Conservation (phyloP, 2,888 invertebrate genomes). For the Napeogenes sylphis region DNA sequence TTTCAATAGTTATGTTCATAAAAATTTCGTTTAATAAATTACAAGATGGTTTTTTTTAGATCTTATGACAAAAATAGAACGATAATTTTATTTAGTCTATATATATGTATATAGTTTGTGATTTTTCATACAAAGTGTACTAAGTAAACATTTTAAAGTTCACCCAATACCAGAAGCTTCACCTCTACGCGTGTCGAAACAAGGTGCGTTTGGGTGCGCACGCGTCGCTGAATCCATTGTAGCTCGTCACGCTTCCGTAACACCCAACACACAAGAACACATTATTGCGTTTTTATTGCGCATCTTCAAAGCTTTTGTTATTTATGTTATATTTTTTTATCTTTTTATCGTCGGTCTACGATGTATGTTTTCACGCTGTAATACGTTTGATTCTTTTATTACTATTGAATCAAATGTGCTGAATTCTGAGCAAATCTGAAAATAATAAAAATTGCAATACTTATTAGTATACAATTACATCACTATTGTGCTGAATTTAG, state of each 20-base stretch:
- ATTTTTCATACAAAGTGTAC: too few species aligned
- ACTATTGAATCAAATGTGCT: slow-evolving; percentile 25
- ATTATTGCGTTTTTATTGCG: slow-evolving; percentile 74
- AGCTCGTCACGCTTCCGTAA: slow-evolving; percentile 60
- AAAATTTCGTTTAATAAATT: too few species aligned
- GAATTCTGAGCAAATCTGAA: slow-evolving; percentile 15
- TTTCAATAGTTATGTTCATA: too few species aligned
- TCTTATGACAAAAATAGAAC: too few species aligned
- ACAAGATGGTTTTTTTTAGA: too few species aligned
- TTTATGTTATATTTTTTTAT: slow-evolving; percentile 58
- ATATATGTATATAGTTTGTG: too few species aligned
- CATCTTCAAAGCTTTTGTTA: slow-evolving; percentile 73
- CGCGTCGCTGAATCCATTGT: slow-evolving; percentile 68
- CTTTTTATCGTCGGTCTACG: slow-evolving; percentile 56
- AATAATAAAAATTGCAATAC: slow-evolving; percentile 14
- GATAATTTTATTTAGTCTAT: too few species aligned
- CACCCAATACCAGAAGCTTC: neutral
- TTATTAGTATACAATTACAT: slow-evolving; percentile 6
- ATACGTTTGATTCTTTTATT: slow-evolving; percentile 61
- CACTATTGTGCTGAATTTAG: too few species aligned
- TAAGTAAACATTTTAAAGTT: too few species aligned
- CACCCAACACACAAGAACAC: slow-evolving; percentile 53
- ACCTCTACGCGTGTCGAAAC: slow-evolving; percentile 32
- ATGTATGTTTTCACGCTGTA: slow-evolving; percentile 74
- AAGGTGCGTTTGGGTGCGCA: slow-evolving; percentile 62